Evolutionary conservation across 2,888 invertebrate species (phyloP).

Genomic region (Steromphala cineraria): DNA sequence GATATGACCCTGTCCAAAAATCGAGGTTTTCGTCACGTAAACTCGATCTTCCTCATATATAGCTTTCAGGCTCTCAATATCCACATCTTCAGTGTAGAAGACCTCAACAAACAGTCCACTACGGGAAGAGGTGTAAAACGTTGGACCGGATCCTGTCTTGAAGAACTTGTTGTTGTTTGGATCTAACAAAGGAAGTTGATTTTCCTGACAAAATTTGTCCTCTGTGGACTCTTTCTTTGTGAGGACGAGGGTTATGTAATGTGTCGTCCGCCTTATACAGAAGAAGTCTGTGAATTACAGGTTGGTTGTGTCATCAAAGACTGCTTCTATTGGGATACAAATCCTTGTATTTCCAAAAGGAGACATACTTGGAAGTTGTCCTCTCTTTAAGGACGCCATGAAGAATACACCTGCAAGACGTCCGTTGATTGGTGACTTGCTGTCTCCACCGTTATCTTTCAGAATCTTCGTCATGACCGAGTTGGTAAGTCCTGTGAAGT

Average conservation of each 20-base stretch:
- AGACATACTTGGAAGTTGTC: background rate
- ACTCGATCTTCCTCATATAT: no score
- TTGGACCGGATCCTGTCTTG: background rate
- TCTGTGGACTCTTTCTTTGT: background rate
- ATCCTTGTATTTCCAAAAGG: background rate
- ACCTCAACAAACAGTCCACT: background rate
- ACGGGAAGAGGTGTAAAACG: background rate
- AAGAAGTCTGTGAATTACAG: background rate
- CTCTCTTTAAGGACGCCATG: background rate
- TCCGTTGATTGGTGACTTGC: background rate
- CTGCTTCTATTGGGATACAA: background rate
- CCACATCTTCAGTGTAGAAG: slow-evolving; percentile 4
- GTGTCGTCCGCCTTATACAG: background rate
- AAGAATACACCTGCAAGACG: background rate
- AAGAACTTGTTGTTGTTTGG: background rate
- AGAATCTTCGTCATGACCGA: background rate
- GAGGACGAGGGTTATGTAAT: background rate
- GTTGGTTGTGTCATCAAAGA: background rate
- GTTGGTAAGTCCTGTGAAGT: background rate
- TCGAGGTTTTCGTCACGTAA: no score
- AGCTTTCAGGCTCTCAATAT: background rate
- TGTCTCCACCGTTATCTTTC: background rate
- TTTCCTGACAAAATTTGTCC: background rate
- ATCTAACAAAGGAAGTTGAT: background rate
- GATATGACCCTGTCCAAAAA: background rate